Evolutionary conservation across 2,888 invertebrate species (phyloP), one percentile per base, ranked within the genome.

Genomic region (Drosophila diplacantha): DNA sequence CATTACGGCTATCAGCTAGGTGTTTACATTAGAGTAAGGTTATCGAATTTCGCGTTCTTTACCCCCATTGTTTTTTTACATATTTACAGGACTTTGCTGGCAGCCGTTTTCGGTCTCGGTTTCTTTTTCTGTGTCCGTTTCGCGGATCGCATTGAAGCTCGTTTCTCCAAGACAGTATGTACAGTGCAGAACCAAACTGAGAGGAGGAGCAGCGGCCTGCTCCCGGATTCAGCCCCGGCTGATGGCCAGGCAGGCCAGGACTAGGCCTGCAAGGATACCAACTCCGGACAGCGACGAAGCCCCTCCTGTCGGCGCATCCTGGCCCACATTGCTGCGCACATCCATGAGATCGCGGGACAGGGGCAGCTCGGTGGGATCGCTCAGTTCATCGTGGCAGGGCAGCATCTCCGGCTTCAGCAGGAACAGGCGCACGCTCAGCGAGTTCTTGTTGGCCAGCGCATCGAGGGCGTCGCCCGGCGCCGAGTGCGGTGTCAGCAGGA

Each of bases 321-420:
- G 84, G 12, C 81, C 78, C 29, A 76, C 79, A 69, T 84, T 85
- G 66, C 84, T 87, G 70, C 87, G 87, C 60, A 86, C 86, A 73
- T 87, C 87, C 87, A 87, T 87, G 20, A 88, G 85, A 71, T 88
- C 91, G 58, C 91, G 90, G 72, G 91, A 91, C 35, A 91, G 89
- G 6, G 91, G 91, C 79, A 91, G 88, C 43, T 91, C 92, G 20
- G 92, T 92, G 46, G 91, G 91, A 78, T 90, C 91, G 77, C 91
- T 91, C n/a, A 90, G 87, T 52, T 91, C 91, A 67, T 90, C 90
- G 54, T 92, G 91, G 81, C 92, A 92, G 20, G 92, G 92, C 56
- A 92, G 85, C 54, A 89, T 87, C 72, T 91, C 91, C 4, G 90
- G 89, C 2, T 91, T 90, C 59, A 92, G 90, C 76, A 91, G 90